Evolutionary conservation across 2,113 vertebrate genomes (phyloP).

Genomic region (Meles meles): DNA sequence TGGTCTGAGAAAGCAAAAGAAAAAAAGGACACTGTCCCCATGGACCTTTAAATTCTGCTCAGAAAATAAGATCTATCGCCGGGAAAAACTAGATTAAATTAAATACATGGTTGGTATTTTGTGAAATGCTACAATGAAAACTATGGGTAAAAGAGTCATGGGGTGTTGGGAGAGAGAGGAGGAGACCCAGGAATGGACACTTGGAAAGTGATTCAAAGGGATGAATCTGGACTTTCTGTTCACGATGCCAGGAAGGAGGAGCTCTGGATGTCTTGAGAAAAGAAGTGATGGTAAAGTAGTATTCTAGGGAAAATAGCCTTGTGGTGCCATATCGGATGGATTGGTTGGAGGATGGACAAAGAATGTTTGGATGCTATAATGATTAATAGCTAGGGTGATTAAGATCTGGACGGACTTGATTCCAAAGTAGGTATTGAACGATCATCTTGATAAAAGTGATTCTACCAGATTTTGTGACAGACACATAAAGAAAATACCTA

Average conservation of each 20-base stretch:
- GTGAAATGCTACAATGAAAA: not conserved
- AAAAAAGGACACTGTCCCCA: not conserved
- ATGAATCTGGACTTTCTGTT: not conserved
- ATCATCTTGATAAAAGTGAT: not conserved
- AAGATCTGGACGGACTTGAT: not conserved
- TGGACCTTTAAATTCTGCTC: not conserved
- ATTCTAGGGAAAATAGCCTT: not conserved
- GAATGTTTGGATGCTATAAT: not conserved
- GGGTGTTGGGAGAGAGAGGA: not conserved
- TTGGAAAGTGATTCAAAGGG: not conserved
- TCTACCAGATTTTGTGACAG: not conserved
- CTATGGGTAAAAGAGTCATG: not conserved
- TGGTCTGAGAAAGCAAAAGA: not conserved
- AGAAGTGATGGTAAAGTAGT: not conserved
- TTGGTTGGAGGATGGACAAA: not conserved
- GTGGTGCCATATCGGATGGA: not conserved
- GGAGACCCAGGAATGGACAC: not conserved
- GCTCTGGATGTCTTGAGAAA: not conserved
- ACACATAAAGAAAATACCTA: not conserved
- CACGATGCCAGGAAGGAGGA: not conserved
- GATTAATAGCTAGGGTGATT: not conserved
- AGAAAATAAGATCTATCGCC: not conserved
- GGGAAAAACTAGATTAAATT: not conserved
- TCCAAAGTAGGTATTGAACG: not conserved
- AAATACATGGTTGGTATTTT: not conserved